Evolutionary conservation across 2,113 vertebrate genomes (phyloP), one percentile per base, ranked within the genome.

Genomic region (Clinocottus analis): DNA sequence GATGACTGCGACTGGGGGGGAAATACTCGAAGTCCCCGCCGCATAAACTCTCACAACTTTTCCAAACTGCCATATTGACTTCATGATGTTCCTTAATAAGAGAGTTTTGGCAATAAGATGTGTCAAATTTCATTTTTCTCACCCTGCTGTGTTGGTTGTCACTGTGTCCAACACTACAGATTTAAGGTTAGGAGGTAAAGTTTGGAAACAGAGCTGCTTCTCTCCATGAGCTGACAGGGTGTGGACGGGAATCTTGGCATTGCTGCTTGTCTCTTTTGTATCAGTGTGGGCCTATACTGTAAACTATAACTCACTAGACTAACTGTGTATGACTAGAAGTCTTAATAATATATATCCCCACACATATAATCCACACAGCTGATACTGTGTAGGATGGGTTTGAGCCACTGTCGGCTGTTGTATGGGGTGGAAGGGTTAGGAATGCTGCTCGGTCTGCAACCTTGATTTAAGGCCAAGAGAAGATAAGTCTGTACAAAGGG

Each of bases 401-500:
- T 43, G 13, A 65, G 63, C 19, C 37, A 19, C 37, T 67, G 45
- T 70, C 21, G 35, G 84, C 37, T 68, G 72, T 47, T 58, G 23
- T 29, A 14, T 27, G n/a, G 31, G 17, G n/a, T n/a, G n/a, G n/a
- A n/a, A n/a, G n/a, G 37, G 7, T 41, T 27, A 67, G 63, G 69
- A 82, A 66, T 61, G 80, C 65, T 39, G 87, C 76, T 77, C 78
- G 47, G 59, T 75, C 16, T 62, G 19, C 25, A 85, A 80, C 74
- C 85, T 84, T 86, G 82, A 80, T 83, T 75, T 75, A 33, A 77
- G 71, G 85, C 85, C 83, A 78, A 80, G 59, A 64, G 21, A 51
- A 79, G 75, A 83, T 81, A 72, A 81, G 81, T 88, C 65, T 88
- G 78, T 84, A 84, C 78, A 83, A 90, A 89, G 82, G 89, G 86